Conservation (phyloP, 2,113 vertebrate species). For the Calidris pygmaea region DNA sequence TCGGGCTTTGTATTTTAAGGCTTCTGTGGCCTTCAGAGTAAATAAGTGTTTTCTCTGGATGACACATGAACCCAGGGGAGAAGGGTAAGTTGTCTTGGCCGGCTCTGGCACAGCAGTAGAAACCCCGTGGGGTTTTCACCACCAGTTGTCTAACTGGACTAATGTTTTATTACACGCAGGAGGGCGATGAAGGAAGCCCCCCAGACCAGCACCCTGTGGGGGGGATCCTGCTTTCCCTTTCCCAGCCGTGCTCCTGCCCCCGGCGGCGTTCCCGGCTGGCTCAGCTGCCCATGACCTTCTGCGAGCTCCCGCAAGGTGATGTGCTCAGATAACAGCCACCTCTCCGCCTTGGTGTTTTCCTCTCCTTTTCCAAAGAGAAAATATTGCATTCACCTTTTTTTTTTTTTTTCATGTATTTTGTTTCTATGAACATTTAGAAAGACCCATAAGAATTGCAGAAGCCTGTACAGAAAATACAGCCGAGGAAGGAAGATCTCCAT, state of each 20-base stretch:
- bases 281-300: neutral
- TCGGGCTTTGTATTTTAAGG: neutral
- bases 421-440: neutral
- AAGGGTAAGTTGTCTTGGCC: constrained; percentile 5
- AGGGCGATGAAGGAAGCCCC: neutral
- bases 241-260: rapidly evolving
- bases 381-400: rapidly evolving
- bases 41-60: neutral
- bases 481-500: neutral
- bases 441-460: neutral
- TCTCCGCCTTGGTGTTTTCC: neutral
- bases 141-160: neutral
- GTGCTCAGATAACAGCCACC: rapidly evolving
- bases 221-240: neutral
- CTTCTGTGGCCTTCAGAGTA: constrained; percentile 38
- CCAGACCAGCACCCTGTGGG: neutral
- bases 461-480: neutral
- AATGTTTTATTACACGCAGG: neutral
- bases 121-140: neutral
- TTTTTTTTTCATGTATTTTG: rapidly evolving
- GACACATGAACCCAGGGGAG: neutral
- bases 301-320: neutral
- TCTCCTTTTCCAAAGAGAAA: neutral
- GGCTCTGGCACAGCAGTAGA: neutral
- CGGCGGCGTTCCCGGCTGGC: neutral